Evolutionary conservation across 2,888 invertebrate species (phyloP).

Genomic region (Mermis nigrescens): DNA sequence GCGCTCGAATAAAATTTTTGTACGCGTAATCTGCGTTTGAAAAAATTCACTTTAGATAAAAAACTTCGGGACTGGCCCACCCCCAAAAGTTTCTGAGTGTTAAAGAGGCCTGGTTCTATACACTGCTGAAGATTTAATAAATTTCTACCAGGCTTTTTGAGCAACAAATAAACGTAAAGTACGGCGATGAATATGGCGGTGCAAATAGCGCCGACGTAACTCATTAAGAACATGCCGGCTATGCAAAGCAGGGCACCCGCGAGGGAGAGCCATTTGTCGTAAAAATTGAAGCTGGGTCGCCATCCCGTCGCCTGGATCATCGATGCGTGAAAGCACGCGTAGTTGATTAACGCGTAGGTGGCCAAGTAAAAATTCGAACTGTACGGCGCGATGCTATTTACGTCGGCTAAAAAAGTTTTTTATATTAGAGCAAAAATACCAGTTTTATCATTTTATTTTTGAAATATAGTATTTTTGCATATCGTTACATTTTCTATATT

Average conservation of each 20-base stretch:
- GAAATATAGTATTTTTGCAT: no score
- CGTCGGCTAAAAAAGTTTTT: slow-evolving; percentile 32
- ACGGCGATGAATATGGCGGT: slow-evolving; percentile 39
- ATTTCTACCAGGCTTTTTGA: slow-evolving; percentile 60
- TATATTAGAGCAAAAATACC: no score
- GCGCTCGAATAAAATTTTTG: no score
- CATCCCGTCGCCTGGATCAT: slow-evolving; percentile 33
- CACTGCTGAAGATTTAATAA: no score
- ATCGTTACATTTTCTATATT: no score
- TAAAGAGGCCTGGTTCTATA: no score
- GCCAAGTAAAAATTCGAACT: slow-evolving; percentile 36
- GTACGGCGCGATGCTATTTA: slow-evolving; percentile 34
- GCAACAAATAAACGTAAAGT: slow-evolving; percentile 72
- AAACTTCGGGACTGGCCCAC: no score
- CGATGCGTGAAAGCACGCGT: slow-evolving; percentile 35
- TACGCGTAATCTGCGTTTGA: no score
- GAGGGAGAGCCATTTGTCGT: slow-evolving; percentile 33
- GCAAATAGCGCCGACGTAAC: slow-evolving; percentile 69
- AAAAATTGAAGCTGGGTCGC: slow-evolving; percentile 34
- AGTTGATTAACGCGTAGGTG: slow-evolving; percentile 35
- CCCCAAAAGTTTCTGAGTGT: no score
- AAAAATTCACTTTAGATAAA: no score
- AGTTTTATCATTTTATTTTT: no score
- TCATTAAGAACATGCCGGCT: slow-evolving; percentile 78
- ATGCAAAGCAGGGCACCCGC: slow-evolving; percentile 42